phyloP scores from a whole-genome alignment of 2,888 invertebrate species.

The Pogonocherus hispidulus region DNA sequence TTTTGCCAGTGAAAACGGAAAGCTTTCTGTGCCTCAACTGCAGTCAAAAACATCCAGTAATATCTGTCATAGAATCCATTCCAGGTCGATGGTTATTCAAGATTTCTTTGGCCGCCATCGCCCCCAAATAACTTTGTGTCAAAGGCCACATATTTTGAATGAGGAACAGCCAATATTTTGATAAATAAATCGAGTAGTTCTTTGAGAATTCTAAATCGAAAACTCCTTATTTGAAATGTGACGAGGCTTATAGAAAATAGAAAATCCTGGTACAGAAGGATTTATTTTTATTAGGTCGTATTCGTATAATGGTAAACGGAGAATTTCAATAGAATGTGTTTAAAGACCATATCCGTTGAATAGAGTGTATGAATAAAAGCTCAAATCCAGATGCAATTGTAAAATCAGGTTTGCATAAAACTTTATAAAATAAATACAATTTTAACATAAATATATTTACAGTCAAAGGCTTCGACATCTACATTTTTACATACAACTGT shows the following conservation, averaged over 20 bases:
- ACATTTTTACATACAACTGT: no score
- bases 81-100: neutral
- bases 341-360: no score
- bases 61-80: neutral
- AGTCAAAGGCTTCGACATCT: no score
- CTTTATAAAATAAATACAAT: no score
- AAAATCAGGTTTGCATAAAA: no score
- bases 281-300: neutral
- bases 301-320: neutral
- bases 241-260: neutral
- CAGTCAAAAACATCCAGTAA: neutral
- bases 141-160: neutral
- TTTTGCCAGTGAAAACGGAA: neutral
- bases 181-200: neutral
- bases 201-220: conserved; percentile 3
- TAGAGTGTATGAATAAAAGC: no score
- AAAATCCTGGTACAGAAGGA: neutral
- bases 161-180: neutral
- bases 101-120: neutral
- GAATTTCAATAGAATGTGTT: neutral
- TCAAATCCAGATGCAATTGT: no score
- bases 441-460: no score
- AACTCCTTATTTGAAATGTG: conserved; percentile 1
- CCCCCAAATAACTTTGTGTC: conserved; percentile 4
- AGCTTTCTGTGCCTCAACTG: neutral